Evolutionary conservation across 2,888 invertebrate species (phyloP).

Genomic region (Polyploca ridens): DNA sequence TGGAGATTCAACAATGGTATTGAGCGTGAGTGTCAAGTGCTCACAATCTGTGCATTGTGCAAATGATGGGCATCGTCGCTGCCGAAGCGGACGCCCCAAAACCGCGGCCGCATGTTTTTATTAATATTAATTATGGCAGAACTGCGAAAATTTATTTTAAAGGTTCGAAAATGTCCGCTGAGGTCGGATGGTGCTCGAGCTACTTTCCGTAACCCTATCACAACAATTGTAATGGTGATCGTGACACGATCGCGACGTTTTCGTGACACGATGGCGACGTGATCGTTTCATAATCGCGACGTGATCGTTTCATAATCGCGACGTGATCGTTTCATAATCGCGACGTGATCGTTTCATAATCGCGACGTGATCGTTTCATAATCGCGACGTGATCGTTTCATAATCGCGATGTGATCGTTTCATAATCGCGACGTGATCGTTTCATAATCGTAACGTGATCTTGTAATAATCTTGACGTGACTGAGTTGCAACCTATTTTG

Average conservation of each 20-base stretch:
- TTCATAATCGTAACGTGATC: background rate
- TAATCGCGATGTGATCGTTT: too few relatives aligned
- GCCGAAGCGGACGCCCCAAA: constrained; percentile 76
- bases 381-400: background rate
- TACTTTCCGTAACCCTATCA: constrained; percentile 25
- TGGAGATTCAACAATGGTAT: background rate
- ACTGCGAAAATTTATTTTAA: constrained; percentile 70
- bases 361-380: background rate
- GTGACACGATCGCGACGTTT: too few relatives aligned
- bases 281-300: too few relatives aligned
- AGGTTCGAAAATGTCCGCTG: constrained; percentile 81
- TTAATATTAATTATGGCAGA: constrained; percentile 80
- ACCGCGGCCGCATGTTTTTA: constrained; percentile 72
- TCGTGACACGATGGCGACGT: too few relatives aligned
- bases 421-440: background rate
- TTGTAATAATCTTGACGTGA: background rate
- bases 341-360: too few relatives aligned
- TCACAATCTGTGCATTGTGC: constrained; percentile 24
- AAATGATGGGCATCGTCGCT: constrained; percentile 54
- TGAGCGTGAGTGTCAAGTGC: constrained; percentile 1
- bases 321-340: too few relatives aligned
- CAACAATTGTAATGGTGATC: too few relatives aligned
- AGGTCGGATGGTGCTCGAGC: constrained; percentile 62
- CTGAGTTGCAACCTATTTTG: background rate
- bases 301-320: too few relatives aligned